These are phyloP conservation scores for Globia sparganii DNA, from an alignment of 2,888 invertebrate genomes.

Conservation along the genomic window DNA sequence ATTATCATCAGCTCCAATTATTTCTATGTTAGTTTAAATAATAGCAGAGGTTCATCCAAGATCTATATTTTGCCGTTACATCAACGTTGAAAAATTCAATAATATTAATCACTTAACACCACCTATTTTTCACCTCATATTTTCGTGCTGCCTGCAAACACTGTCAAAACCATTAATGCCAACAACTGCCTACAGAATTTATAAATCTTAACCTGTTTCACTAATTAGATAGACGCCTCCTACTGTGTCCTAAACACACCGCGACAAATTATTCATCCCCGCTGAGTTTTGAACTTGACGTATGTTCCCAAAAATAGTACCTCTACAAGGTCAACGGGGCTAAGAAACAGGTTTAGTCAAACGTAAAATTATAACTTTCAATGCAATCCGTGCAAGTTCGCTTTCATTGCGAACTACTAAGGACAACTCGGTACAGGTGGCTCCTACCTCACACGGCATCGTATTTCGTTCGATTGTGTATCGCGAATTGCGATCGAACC, in stretches of 20 bases:
- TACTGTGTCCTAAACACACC: slow-evolving; percentile 71
- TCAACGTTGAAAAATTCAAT: slow-evolving; percentile 32
- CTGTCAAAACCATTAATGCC: slow-evolving; percentile 54
- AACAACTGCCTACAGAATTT: slow-evolving; percentile 53
- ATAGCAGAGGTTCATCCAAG: not conserved
- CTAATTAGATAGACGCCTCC: slow-evolving; percentile 74
- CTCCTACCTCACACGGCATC: slow-evolving; percentile 79
- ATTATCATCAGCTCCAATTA: not conserved
- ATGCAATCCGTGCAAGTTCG: slow-evolving; percentile 68
- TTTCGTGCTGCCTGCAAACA: slow-evolving; percentile 34
- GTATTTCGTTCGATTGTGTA: slow-evolving; percentile 82
- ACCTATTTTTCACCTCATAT: slow-evolving; percentile 60
- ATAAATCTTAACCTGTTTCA: slow-evolving; percentile 66
- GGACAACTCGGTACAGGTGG: slow-evolving; percentile 79
- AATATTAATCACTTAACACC: slow-evolving; percentile 46
- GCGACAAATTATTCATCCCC: slow-evolving; percentile 72
- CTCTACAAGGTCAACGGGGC: slow-evolving; percentile 58
- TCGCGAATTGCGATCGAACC: slow-evolving; percentile 78
- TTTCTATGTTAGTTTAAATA: not conserved
- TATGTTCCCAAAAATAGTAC: slow-evolving; percentile 61
- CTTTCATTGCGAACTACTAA: slow-evolving; percentile 66
- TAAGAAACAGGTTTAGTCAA: slow-evolving; percentile 61
- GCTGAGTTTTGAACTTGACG: slow-evolving; percentile 69
- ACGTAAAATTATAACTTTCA: slow-evolving; percentile 61
- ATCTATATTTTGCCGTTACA: not conserved